Conservation (phyloP, 2,888 invertebrate genomes). For the Philaethria dido region DNA sequence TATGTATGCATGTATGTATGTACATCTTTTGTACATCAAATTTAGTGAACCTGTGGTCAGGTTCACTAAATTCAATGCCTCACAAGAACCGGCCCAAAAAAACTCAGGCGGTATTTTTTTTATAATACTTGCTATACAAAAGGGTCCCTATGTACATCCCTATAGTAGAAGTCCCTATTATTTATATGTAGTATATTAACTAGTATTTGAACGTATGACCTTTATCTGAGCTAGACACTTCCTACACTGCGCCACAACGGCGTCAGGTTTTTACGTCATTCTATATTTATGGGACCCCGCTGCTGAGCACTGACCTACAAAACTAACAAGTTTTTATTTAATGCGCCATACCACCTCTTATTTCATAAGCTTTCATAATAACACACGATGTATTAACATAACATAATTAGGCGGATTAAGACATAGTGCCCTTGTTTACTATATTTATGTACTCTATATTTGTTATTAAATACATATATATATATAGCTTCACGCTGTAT, state of each 20-base stretch:
- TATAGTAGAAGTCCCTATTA: no score
- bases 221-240: not conserved
- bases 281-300: constrained; percentile 3
- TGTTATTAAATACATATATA: no score
- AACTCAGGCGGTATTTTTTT: no score
- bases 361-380: constrained; percentile 7
- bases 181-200: not conserved
- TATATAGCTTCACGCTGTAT: no score
- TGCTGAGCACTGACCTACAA: constrained; percentile 22
- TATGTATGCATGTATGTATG: no score
- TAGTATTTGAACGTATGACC: not conserved
- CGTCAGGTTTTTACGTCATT: constrained; percentile 5
- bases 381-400: constrained; percentile 5
- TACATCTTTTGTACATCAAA: no score
- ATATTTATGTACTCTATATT: not conserved
- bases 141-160: no score
- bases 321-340: constrained; percentile 13
- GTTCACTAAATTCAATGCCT: no score
- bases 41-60: no score
- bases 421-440: not conserved
- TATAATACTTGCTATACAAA: no score
- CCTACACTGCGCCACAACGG: not conserved
- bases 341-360: not conserved
- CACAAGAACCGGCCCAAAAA: no score
- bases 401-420: not conserved